Evolutionary conservation across 1,140 invertebrate species (phyloP).

Genomic region (Ditylenchus dipsaci): DNA sequence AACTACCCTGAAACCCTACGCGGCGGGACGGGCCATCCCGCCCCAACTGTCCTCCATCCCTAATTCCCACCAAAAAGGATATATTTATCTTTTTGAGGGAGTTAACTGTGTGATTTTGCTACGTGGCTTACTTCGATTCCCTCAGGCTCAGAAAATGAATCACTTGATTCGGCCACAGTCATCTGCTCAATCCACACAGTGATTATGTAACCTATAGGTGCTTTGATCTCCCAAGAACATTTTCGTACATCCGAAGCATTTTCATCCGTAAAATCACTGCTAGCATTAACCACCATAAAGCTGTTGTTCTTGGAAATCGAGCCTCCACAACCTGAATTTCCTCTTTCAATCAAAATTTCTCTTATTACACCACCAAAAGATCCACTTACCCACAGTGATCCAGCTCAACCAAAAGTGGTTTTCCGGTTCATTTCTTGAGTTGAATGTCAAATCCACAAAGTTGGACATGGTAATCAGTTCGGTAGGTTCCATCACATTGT

Average conservation of each 20-base stretch:
- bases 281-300: slow-evolving; percentile 17
- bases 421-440: slow-evolving; percentile 32
- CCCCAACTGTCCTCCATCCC: too few species aligned
- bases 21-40: too few species aligned
- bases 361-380: background rate
- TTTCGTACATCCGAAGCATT: slow-evolving; percentile 18
- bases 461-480: slow-evolving; percentile 34
- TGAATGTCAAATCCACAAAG: slow-evolving; percentile 34
- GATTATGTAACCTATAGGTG: slow-evolving; percentile 44
- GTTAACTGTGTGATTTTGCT: too few species aligned
- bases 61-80: too few species aligned
- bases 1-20: too few species aligned
- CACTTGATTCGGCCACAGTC: slow-evolving; percentile 1
- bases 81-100: too few species aligned
- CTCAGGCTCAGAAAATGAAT: background rate
- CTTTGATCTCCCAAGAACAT: slow-evolving; percentile 46
- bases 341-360: background rate
- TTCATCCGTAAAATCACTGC: slow-evolving; percentile 39
- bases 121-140: slow-evolving; percentile 23
- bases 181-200: slow-evolving; percentile 21
- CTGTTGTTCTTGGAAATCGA: slow-evolving; percentile 34
- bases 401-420: slow-evolving; percentile 55
- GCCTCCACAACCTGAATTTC: slow-evolving; percentile 42
- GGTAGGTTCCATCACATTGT: slow-evolving; percentile 25
- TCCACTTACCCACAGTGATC: slow-evolving; percentile 35